phyloP scores from a whole-genome alignment of 2,888 invertebrate genomes.

The Choreutis nemorana region DNA sequence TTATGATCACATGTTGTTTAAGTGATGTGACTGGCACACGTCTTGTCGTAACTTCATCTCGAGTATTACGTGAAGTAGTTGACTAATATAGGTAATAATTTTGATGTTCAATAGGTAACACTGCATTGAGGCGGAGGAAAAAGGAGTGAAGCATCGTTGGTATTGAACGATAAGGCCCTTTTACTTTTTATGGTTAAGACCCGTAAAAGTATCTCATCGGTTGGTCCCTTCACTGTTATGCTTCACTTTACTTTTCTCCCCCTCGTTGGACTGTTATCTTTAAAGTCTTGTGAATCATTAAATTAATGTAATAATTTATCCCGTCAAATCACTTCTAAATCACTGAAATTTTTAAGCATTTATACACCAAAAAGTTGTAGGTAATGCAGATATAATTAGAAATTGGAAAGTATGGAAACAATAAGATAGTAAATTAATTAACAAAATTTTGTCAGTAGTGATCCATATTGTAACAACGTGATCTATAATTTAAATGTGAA shows the following conservation, averaged over 20 bases:
- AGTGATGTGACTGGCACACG: constrained; percentile 32
- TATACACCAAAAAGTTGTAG: constrained; percentile 57
- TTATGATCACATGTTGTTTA: constrained; percentile 28
- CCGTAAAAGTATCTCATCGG: no score
- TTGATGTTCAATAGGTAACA: constrained; percentile 61
- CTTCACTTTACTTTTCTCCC: no score
- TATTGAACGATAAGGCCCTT: no score
- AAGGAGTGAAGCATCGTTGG: no score
- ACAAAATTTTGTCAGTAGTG: constrained; percentile 56
- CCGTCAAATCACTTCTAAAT: constrained; percentile 37
- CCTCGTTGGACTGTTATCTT: no score
- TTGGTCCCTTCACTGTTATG: no score
- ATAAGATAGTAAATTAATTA: constrained; percentile 49
- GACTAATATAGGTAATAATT: constrained; percentile 58
- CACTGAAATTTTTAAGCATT: constrained; percentile 57
- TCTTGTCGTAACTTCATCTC: constrained; percentile 35
- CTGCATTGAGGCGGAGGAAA: no score
- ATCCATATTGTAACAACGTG: constrained; percentile 54
- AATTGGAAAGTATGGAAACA: constrained; percentile 58
- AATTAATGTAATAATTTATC: constrained; percentile 44
- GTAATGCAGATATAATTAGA: constrained; percentile 53
- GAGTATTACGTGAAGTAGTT: constrained; percentile 49
- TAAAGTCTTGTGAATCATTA: no score
- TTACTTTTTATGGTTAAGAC: no score
- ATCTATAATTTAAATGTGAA: constrained; percentile 66